Conservation (phyloP, 2,797 vertebrate genomes). For the Muscicapa striata region DNA sequence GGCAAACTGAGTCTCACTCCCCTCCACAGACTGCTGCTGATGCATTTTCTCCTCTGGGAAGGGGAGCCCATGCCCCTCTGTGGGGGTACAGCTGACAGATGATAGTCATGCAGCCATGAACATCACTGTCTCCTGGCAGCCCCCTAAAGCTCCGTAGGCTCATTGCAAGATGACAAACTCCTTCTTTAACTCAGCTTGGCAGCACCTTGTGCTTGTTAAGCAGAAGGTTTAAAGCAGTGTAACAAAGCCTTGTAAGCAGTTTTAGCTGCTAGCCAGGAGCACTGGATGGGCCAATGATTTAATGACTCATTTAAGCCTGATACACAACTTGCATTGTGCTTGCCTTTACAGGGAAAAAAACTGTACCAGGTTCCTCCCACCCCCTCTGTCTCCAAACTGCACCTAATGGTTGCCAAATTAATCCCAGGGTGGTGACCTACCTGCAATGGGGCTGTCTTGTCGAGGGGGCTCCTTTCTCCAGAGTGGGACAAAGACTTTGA, state of each 20-base stretch:
- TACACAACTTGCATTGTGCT: not conserved
- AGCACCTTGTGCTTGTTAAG: not conserved
- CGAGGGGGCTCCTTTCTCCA: conserved; percentile 90
- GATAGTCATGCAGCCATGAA: fast-evolving
- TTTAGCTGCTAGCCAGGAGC: not conserved
- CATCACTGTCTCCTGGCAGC: not conserved
- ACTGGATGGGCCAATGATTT: not conserved
- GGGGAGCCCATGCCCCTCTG: not conserved
- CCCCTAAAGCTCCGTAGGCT: not conserved
- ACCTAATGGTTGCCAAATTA: not conserved
- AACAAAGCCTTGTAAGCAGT: not conserved
- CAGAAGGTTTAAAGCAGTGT: not conserved
- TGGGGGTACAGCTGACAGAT: not conserved
- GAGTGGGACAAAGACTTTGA: conserved; percentile 92
- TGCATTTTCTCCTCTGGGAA: not conserved
- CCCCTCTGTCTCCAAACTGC: not conserved
- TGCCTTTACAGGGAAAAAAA: not conserved
- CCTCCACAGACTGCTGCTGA: not conserved
- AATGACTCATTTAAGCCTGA: not conserved
- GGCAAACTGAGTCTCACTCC: not conserved
- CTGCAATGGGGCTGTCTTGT: conserved; percentile 86
- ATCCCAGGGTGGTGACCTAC: conserved; percentile 60
- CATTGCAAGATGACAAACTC: not conserved
- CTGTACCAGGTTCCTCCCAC: not conserved
- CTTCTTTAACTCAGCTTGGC: not conserved